Evolutionary conservation across 37 sponge, comb jelly and placozoan genomes (phyloP).

Genomic region (Axinella damicornis): DNA sequence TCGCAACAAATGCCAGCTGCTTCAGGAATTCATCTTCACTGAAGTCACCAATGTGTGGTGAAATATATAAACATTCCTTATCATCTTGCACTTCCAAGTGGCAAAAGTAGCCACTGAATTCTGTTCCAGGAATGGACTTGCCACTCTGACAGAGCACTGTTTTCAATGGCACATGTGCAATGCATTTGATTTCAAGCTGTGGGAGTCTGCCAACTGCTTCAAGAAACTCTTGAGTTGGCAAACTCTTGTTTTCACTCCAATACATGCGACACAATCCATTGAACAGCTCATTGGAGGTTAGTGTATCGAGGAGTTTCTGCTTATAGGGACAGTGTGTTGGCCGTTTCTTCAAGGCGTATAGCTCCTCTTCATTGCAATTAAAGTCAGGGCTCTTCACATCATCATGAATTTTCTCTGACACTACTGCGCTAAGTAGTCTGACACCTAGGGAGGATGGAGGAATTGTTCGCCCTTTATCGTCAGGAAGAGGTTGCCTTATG

Average conservation of each 20-base stretch:
- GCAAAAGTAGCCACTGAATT: neutral
- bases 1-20: constrained; percentile 12
- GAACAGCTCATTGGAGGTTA: constrained; percentile 11
- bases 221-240: constrained; percentile 10
- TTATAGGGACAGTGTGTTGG: constrained; percentile 4
- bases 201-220: neutral
- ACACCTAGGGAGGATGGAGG: constrained; percentile 55
- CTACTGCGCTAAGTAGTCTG: constrained; percentile 16
- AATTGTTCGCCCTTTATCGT: constrained; percentile 12
- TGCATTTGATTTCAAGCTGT: constrained; percentile 1
- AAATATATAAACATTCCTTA: constrained; percentile 6
- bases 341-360: constrained; percentile 4
- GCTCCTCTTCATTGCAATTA: constrained; percentile 39
- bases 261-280: constrained; percentile 45
- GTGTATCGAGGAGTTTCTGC: neutral
- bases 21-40: neutral
- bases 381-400: neutral
- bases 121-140: constrained; percentile 6
- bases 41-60: constrained; percentile 25
- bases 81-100: neutral
- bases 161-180: neutral
- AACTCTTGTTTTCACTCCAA: constrained; percentile 2
- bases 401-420: constrained; percentile 44
- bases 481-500: constrained; percentile 19
- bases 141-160: constrained; percentile 24